Evolutionary conservation across 1,140 invertebrate species (phyloP), one percentile per base, ranked within the genome.

Genomic region (Meloidogyne floridensis): DNA sequence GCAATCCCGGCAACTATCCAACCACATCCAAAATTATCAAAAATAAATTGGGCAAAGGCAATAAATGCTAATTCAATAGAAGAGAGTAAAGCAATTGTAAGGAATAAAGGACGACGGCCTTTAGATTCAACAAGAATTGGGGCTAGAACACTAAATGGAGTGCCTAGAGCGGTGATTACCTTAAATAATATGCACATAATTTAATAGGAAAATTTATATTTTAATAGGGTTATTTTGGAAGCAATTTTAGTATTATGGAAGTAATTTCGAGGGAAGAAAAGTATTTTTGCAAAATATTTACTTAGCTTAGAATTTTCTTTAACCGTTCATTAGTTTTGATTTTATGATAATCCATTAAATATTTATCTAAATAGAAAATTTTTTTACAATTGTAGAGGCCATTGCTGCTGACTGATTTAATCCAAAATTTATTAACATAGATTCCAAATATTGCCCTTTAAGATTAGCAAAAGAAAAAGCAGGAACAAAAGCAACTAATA

Each of bases 361-460:
- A 32, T 54, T 11, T 10, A 54, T 42, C 15, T 3, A 6, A 47
- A 75, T 43, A 75, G 56, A 9, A 20, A 0, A 42, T 15, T 42
- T 47, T 11, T 75, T 53, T n/a, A 79, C 77, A 69, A 79, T 79
- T 71, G 59, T 79, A 53, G 65, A 65, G 5, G 53, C 59, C 65
- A 79, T 13, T 32, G 77, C 59, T 51, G 43, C 11, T 1, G 84
- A 86, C 56, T 84, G 84, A 47, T 76, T 80, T 72, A 84, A 20
- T 51, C 84, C 84, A 83, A 86, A 84, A 5, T 71, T 54, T 84
- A 84, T 84, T 42, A 84, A 70, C 84, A 84, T 84, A 43, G 84
- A 74, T 15, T 81, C 84, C 47, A 86, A 70, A 47, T 84, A 84
- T 73, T 84, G 84, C 54, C 84, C 86, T 78, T 84, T 84, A 18